A percentile compares a stretch with the other conserved stretches of the same genome.
Conservation (phyloP, 1,140 invertebrate species). For the Theocolax elegans region DNA sequence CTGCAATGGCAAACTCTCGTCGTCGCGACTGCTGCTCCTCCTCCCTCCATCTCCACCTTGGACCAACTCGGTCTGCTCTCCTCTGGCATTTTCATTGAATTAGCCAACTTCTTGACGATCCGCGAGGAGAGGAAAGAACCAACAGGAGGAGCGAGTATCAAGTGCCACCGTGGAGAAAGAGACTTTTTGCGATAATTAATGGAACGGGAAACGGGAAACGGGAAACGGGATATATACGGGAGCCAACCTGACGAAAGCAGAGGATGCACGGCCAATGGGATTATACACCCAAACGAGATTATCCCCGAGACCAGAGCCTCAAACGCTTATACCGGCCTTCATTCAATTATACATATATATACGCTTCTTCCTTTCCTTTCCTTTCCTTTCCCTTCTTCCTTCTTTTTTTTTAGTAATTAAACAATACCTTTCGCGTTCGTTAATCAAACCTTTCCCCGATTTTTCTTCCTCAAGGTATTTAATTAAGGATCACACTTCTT, state of each 20-base stretch:
- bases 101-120: conserved; percentile 31
- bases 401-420: too few relatives aligned
- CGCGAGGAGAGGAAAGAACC: neutral
- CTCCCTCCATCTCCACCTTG: too few relatives aligned
- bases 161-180: neutral
- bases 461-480: too few relatives aligned
- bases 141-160: neutral
- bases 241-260: neutral
- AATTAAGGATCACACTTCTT: too few relatives aligned
- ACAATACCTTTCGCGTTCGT: too few relatives aligned
- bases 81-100: conserved; percentile 26
- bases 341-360: too few relatives aligned
- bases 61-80: neutral
- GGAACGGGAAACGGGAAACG: neutral
- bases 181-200: conserved; percentile 36
- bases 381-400: too few relatives aligned
- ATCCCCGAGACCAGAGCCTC: too few relatives aligned
- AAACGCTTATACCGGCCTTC: too few relatives aligned
- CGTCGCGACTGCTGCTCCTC: neutral
- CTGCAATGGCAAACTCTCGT: conserved; percentile 24
- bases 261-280: neutral
- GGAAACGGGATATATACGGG: neutral
- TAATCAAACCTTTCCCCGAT: too few relatives aligned
- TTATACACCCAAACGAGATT: neutral
- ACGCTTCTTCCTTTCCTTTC: too few relatives aligned